Base-by-base conservation (phyloP, 2,888 invertebrate species). In the Craniophora ligustri region DNA sequence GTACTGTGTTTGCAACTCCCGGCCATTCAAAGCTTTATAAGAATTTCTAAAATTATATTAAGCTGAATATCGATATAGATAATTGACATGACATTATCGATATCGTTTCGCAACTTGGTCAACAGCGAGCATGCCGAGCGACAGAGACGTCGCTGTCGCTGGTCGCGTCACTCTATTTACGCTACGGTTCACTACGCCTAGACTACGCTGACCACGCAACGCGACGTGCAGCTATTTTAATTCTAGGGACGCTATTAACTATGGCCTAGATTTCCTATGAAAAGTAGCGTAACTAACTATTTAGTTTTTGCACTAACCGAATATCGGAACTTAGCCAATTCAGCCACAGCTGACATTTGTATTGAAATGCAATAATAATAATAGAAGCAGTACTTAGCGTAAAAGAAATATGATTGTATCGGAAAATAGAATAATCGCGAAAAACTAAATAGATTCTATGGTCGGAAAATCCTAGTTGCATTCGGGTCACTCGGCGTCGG, bases 401-500 rank as follows among this genome's bases (percentile, higher is more conserved):
- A n/a, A n/a, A 40, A 39, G 36, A 47, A 16, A 10, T 8, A n/a
- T 11, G 3, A 10, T 45, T 42, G 23, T 32, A 53, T 49, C 30
- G 61, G 66, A 66, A 73, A 72, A 75, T 53, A 28, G 47, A 46
- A 26, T 44, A 40, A 78, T 80, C 76, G 75, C 72, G 88, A 86
- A 91, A 91, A 87, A 81, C 81, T 76, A 73, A 78, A 76, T 79
- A 64, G 63, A 55, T 68, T 80, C 75, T 77, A 79, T 66, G 76
- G 80, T 87, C 86, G 92, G 92, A 92, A 93, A 93, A 89, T 88
- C 87, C 85, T 88, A 87, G 88, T 82, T 84, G 85, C 86, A 85
- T 81, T 82, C 86, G 86, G 86, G 90, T 86, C 88, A 85, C 77
- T 82, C 85, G 81, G 87, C 92, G 90, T 92, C 93, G 92, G 93